Percentiles rank a stretch among this genome's conserved stretches.
Evolutionary conservation across 2,113 vertebrate genomes (phyloP).

Genomic region (Chaetodon trifascialis): DNA sequence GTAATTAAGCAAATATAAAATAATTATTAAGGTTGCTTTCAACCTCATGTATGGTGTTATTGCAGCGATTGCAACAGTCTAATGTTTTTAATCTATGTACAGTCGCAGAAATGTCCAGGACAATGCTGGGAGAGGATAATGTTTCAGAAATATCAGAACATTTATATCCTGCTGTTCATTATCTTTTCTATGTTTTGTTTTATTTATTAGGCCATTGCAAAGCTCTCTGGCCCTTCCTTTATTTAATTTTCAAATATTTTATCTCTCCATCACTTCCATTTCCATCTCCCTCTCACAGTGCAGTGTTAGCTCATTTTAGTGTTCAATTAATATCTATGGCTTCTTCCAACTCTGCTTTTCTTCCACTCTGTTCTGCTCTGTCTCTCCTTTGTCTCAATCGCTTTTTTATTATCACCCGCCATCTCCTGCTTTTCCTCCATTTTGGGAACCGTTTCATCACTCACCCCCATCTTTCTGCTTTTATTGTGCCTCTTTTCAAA

Average conservation of each 20-base stretch:
- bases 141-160: slow-evolving; percentile 52
- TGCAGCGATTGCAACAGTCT: not conserved
- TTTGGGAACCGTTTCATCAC: slow-evolving; percentile 7
- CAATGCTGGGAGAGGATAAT: slow-evolving; percentile 13
- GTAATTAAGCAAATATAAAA: slow-evolving; percentile 60
- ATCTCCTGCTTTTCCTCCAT: slow-evolving; percentile 23
- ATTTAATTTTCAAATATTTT: slow-evolving; percentile 76
- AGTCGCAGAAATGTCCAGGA: slow-evolving; percentile 22
- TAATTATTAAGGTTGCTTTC: slow-evolving; percentile 31
- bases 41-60: slow-evolving; percentile 7
- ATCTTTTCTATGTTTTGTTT: slow-evolving; percentile 61
- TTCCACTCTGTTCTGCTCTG: slow-evolving; percentile 23
- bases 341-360: slow-evolving; percentile 61
- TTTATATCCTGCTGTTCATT: slow-evolving; percentile 63
- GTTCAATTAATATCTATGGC: slow-evolving; percentile 72
- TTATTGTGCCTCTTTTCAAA: slow-evolving; percentile 31
- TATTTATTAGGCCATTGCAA: slow-evolving; percentile 54
- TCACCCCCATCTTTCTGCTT: not conserved
- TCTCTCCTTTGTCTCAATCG: slow-evolving; percentile 35
- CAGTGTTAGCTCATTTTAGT: slow-evolving; percentile 81
- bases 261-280: slow-evolving; percentile 72
- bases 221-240: slow-evolving; percentile 43
- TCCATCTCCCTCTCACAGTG: slow-evolving; percentile 78
- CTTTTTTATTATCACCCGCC: slow-evolving; percentile 29
- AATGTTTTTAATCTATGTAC: slow-evolving; percentile 1